Conservation (phyloP, 2,888 invertebrate genomes). For the Hirtodrosophila histrioides region DNA sequence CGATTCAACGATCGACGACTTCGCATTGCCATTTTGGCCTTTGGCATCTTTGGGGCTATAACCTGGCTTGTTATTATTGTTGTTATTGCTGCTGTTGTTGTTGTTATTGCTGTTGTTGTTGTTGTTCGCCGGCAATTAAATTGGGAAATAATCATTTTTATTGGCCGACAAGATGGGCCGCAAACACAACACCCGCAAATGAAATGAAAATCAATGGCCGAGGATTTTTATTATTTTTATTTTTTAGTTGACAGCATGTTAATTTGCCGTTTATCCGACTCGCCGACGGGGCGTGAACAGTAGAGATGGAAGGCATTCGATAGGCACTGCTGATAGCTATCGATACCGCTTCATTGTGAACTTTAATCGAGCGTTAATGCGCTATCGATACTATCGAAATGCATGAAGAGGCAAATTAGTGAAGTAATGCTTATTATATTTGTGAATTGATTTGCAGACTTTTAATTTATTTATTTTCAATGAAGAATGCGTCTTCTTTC, state of each 20-base stretch:
- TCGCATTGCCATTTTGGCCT: slow-evolving; percentile 45
- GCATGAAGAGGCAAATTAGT: too few relatives aligned
- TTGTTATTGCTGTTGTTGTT: slow-evolving; percentile 21
- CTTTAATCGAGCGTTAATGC: too few relatives aligned
- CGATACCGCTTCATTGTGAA: too few relatives aligned
- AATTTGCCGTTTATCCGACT: slow-evolving; percentile 53
- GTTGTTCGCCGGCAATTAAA: slow-evolving; percentile 68
- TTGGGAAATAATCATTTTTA: slow-evolving; percentile 76
- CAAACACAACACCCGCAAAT: slow-evolving; percentile 53
- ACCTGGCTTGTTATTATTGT: slow-evolving; percentile 5
- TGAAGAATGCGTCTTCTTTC: too few relatives aligned
- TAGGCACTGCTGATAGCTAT: slow-evolving; percentile 1
- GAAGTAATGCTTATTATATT: too few relatives aligned
- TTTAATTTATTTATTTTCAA: too few relatives aligned
- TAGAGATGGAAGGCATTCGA: slow-evolving; percentile 8
- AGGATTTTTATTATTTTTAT: slow-evolving; percentile 13
- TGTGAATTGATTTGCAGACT: too few relatives aligned
- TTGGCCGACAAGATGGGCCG: slow-evolving; percentile 44
- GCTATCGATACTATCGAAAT: too few relatives aligned
- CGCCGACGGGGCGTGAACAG: slow-evolving; percentile 38
- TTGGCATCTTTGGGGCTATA: slow-evolving; percentile 57
- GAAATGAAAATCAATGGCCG: slow-evolving; percentile 69
- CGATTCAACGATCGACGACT: slow-evolving; percentile 46
- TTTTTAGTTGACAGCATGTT: slow-evolving; percentile 50
- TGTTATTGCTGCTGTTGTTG: slow-evolving; percentile 7